These are phyloP conservation scores for Hafferia zeledoni DNA, from an alignment of 2,797 vertebrate genomes.

Conservation along the genomic window DNA sequence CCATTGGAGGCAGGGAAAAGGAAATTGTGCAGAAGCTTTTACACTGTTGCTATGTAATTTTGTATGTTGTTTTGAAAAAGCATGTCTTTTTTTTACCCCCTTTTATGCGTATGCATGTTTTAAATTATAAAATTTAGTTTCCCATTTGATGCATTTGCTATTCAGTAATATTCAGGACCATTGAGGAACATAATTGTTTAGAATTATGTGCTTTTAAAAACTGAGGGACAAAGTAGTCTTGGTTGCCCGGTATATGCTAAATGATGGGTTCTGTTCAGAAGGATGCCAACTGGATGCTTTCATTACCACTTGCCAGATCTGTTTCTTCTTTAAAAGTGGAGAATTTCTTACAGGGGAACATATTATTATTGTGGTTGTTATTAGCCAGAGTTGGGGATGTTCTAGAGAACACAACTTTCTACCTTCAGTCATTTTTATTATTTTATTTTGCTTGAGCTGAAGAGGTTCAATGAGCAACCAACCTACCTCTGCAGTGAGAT, in stretches of 20 bases:
- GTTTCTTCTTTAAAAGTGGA: background rate
- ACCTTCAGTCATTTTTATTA: background rate
- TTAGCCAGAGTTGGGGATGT: background rate
- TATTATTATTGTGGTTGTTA: background rate
- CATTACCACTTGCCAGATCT: background rate
- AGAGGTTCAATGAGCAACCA: background rate
- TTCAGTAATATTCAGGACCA: background rate
- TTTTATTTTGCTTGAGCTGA: background rate
- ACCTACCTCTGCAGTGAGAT: background rate
- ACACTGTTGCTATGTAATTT: conserved; percentile 40
- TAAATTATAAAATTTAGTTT: conserved; percentile 24
- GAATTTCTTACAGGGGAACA: background rate
- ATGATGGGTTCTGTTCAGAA: background rate
- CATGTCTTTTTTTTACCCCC: rapidly evolving
- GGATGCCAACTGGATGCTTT: background rate
- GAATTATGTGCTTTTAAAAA: conserved; percentile 36
- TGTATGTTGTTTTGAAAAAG: conserved; percentile 23
- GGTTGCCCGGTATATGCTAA: background rate
- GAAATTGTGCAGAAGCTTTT: conserved; percentile 54
- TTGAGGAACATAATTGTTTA: background rate
- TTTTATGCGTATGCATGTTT: background rate
- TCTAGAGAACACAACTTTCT: background rate
- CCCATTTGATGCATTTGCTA: background rate
- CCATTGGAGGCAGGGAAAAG: background rate
- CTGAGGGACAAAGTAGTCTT: background rate